Evolutionary conservation across 2,888 invertebrate genomes (phyloP).

Genomic region (Drosophila mulleri): DNA sequence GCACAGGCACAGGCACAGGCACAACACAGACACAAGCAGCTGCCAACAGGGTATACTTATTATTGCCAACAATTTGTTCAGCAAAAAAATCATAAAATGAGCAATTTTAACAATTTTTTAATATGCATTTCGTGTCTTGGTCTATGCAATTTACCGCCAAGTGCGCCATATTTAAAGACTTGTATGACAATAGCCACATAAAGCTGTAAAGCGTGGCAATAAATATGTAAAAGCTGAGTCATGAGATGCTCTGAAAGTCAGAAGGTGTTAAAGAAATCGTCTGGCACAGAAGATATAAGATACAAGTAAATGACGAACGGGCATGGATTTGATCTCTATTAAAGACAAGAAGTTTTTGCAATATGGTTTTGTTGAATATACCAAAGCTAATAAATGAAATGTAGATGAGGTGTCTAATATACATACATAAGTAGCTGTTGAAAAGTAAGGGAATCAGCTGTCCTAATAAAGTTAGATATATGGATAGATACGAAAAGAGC

Average conservation of each 20-base stretch:
- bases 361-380: neutral
- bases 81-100: constrained; percentile 33
- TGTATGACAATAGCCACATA: constrained; percentile 1
- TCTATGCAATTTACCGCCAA: constrained; percentile 37
- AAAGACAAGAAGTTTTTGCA: neutral
- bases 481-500: no score
- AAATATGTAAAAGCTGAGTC: constrained; percentile 7
- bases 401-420: no score
- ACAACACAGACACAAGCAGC: constrained; percentile 12
- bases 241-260: neutral
- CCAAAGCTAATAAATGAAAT: neutral
- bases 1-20: constrained; percentile 9
- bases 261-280: neutral
- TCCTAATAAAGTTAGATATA: no score
- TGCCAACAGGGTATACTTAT: constrained; percentile 18
- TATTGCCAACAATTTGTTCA: constrained; percentile 73
- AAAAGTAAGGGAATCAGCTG: no score
- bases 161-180: constrained; percentile 24
- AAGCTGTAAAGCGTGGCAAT: constrained; percentile 5
- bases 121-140: constrained; percentile 33
- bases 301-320: no score
- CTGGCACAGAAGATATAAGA: neutral
- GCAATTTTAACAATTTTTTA: constrained; percentile 44
- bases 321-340: no score
- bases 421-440: no score